Evolutionary conservation across 2,113 vertebrate genomes (phyloP).

Genomic region (Sisor rabdophorus): DNA sequence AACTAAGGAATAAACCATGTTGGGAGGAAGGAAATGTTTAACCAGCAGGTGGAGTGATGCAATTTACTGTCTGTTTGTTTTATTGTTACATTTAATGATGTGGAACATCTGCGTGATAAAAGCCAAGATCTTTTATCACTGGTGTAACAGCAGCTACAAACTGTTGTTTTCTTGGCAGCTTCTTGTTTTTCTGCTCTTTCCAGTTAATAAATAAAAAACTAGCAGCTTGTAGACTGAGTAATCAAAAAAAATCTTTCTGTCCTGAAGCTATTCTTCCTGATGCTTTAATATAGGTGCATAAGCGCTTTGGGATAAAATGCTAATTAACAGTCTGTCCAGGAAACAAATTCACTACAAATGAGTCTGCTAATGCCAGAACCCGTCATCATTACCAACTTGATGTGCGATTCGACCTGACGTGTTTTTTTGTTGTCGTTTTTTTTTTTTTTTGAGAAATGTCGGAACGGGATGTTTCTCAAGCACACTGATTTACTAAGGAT

Average conservation of each 20-base stretch:
- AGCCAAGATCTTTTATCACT: background rate
- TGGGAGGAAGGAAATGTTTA: too few relatives aligned
- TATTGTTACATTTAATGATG: background rate
- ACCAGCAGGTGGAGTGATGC: background rate
- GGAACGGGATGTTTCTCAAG: too few relatives aligned
- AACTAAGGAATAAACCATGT: background rate
- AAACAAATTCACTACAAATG: too few relatives aligned
- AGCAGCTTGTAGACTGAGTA: background rate
- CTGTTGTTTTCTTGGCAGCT: background rate
- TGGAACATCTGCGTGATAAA: background rate
- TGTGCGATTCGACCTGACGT: too few relatives aligned
- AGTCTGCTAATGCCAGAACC: too few relatives aligned
- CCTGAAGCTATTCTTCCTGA: background rate
- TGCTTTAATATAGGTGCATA: too few relatives aligned
- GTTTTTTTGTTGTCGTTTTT: too few relatives aligned
- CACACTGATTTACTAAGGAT: too few relatives aligned
- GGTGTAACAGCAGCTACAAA: background rate
- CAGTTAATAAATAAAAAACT: background rate
- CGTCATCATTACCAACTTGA: too few relatives aligned
- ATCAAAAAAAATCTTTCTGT: background rate
- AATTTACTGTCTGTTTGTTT: background rate
- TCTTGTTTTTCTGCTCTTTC: background rate
- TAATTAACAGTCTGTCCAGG: too few relatives aligned
- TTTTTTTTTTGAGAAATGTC: too few relatives aligned
- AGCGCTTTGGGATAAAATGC: too few relatives aligned